phyloP scores from a whole-genome alignment of 1,140 invertebrate species.

The Drosophila auraria region DNA sequence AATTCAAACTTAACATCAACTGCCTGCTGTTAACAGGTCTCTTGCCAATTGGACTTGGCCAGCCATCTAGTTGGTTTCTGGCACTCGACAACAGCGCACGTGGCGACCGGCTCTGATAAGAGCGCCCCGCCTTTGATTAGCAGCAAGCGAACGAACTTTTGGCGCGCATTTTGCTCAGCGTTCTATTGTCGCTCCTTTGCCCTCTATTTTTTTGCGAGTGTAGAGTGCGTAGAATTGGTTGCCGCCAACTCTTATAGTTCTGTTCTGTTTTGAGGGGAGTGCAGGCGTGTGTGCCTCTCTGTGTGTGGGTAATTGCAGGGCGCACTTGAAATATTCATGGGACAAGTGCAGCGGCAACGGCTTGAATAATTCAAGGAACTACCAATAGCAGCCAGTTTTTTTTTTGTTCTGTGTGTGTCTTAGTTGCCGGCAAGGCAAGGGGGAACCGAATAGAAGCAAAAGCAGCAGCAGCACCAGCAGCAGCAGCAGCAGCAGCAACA shows the following conservation, averaged over 20 bases:
- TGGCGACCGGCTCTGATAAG: slow-evolving; percentile 1
- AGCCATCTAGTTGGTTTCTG: slow-evolving; percentile 58
- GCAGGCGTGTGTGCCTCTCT: slow-evolving; percentile 9
- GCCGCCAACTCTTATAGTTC: background rate
- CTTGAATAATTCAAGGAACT: slow-evolving; percentile 46
- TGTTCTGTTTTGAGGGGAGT: background rate
- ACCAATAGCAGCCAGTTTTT: slow-evolving; percentile 19
- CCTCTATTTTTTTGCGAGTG: slow-evolving; percentile 30
- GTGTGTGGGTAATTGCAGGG: slow-evolving; percentile 57
- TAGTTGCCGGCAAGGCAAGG: background rate
- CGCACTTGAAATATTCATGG: slow-evolving; percentile 65
- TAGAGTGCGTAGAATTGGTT: too few species aligned
- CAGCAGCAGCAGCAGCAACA: background rate
- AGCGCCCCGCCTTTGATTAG: background rate
- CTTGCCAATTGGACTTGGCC: slow-evolving; percentile 25
- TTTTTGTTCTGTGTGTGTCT: slow-evolving; percentile 26
- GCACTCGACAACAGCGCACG: slow-evolving; percentile 48
- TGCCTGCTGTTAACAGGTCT: slow-evolving; percentile 7
- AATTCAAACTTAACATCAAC: slow-evolving; percentile 13
- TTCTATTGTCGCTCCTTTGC: slow-evolving; percentile 4
- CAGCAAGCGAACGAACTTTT: slow-evolving; percentile 47
- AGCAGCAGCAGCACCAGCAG: too few species aligned
- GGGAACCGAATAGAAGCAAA: slow-evolving; percentile 6
- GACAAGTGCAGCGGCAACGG: slow-evolving; percentile 42
- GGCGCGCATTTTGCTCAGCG: slow-evolving; percentile 58